Conservation (phyloP, 2,797 vertebrate species). For the Sebastes kiyomatsui region DNA sequence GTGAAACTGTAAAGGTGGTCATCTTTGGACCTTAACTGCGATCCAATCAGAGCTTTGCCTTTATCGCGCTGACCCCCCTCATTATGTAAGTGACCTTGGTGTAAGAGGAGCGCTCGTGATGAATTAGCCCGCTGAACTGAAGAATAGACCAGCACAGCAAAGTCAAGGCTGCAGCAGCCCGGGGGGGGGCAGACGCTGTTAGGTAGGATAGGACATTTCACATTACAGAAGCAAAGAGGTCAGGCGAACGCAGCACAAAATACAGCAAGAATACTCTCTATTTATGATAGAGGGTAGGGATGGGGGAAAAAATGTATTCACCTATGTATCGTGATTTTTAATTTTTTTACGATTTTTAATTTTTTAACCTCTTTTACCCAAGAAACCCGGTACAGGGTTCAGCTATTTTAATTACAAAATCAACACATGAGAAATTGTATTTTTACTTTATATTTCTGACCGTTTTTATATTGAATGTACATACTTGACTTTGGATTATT, state of each 20-base stretch:
- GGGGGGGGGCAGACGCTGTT: conserved; percentile 8
- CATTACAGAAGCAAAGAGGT: conserved; percentile 31
- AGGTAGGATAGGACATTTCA: conserved; percentile 24
- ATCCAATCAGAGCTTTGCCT: conserved; percentile 69
- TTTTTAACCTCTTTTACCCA: too few species aligned
- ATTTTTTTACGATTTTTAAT: too few species aligned
- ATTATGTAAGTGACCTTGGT: conserved; percentile 69
- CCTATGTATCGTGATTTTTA: too few species aligned
- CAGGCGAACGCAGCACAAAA: conserved; percentile 29
- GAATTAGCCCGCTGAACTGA: conserved; percentile 67
- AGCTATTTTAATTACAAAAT: too few species aligned
- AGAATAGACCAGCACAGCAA: conserved; percentile 51
- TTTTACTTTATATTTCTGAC: too few species aligned
- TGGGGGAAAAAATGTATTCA: accelerated
- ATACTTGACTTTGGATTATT: too few species aligned
- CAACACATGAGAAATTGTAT: too few species aligned
- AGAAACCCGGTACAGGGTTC: too few species aligned
- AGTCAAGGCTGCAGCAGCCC: conserved; percentile 67
- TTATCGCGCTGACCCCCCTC: conserved; percentile 67
- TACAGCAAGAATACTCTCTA: neutral
- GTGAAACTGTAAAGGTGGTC: conserved; percentile 36
- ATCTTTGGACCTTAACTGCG: conserved; percentile 42
- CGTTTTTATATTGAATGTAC: too few species aligned
- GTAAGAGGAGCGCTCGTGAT: conserved; percentile 62
- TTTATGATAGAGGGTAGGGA: neutral